Conservation (phyloP, 2,888 invertebrate species). For the Eristalinus aeneus region DNA sequence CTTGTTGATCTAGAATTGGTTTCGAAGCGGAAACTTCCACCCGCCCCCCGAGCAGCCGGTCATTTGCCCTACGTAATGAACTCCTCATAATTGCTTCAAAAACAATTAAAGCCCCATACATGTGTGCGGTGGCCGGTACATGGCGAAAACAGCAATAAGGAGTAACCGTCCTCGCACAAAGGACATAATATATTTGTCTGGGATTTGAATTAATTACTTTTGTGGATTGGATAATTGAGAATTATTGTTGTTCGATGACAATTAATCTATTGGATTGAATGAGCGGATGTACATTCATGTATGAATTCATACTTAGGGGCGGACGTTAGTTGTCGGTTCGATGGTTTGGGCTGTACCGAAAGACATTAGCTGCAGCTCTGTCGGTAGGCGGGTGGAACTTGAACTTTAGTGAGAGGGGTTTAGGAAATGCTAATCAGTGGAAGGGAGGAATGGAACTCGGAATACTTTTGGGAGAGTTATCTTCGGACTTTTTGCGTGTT, state of each 20-base stretch:
- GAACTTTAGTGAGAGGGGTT: no score
- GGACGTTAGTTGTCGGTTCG: no score
- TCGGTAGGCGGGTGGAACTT: no score
- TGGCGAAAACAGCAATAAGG: constrained; percentile 16
- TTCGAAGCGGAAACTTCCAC: neutral
- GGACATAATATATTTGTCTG: constrained; percentile 38
- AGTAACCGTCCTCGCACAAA: neutral
- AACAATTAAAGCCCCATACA: neutral
- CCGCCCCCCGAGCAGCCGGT: neutral
- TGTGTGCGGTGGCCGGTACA: neutral
- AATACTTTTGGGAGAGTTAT: no score
- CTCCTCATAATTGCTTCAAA: constrained; percentile 13
- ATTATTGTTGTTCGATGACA: constrained; percentile 30
- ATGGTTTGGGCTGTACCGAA: no score
- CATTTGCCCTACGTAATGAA: neutral
- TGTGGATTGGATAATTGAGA: constrained; percentile 38
- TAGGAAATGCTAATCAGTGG: no score
- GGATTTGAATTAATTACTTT: constrained; percentile 41
- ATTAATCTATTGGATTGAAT: neutral
- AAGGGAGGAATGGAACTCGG: no score
- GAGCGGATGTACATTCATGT: neutral
- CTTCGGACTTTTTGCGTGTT: no score
- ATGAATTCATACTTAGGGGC: no score
- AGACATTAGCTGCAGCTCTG: no score
- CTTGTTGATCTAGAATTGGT: neutral